Percentiles rank a stretch among this genome's conserved stretches.
Conservation (phyloP, 2,888 invertebrate species). For the Asteroscopus sphinx region DNA sequence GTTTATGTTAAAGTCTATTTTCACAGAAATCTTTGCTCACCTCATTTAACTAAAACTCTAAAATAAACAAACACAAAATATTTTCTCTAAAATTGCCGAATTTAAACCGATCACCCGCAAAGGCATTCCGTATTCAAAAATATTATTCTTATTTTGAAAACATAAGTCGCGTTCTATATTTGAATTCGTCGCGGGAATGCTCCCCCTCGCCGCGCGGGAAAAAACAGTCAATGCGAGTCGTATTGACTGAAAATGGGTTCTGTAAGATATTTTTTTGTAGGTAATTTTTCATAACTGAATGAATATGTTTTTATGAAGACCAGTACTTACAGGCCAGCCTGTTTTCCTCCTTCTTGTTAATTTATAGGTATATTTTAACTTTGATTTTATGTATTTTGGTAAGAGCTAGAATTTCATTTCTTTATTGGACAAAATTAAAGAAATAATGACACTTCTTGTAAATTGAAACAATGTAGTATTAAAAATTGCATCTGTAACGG, state of each 20-base stretch:
- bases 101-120: slow-evolving; percentile 80
- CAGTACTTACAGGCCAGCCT: too few relatives aligned
- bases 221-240: slow-evolving; percentile 55
- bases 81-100: slow-evolving; percentile 51
- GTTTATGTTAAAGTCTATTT: background rate
- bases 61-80: slow-evolving; percentile 16
- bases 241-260: slow-evolving; percentile 47
- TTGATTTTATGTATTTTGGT: background rate
- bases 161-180: slow-evolving; percentile 82
- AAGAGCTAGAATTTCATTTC: background rate
- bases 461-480: background rate
- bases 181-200: slow-evolving; percentile 83
- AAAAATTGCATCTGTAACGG: slow-evolving; percentile 18
- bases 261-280: slow-evolving; percentile 9
- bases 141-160: slow-evolving; percentile 77
- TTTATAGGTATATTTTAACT: background rate
- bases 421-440: too few relatives aligned
- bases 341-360: background rate
- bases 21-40: background rate
- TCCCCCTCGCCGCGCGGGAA: slow-evolving; percentile 72
- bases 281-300: slow-evolving; percentile 3
- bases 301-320: background rate
- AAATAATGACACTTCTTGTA: too few relatives aligned
- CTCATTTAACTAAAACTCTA: background rate
- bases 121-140: slow-evolving; percentile 81